Base-by-base conservation (phyloP, 2,888 invertebrate species). In the Drosophila bunnanda region DNA sequence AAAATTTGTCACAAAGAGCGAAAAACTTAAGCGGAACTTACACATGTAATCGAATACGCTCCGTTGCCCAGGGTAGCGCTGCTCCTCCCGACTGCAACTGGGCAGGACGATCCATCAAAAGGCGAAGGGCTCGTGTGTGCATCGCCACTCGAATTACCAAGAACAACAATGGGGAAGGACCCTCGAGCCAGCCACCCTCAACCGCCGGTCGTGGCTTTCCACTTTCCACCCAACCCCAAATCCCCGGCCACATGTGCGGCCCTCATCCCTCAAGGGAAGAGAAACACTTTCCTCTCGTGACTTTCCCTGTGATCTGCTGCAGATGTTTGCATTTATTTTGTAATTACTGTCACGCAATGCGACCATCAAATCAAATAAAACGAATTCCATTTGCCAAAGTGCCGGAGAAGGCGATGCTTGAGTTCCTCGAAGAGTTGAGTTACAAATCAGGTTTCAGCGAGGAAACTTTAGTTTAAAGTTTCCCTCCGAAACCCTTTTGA, bases 321-420 rank as follows among this genome's bases (percentile, higher is more conserved):
- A 90, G 90, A 91, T 90, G 90, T 90, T 91, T 91, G 89, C 90
- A 91, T 91, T 91, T 90, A 90, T 84, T 89, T 79, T 84, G 89
- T 91, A 91, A 91, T 90, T 91, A 90, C 85, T 91, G 91, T 90
- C 90, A 91, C 90, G 91, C 91, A 90, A 91, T 91, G 90, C 87
- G 90, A 85, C 87, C 88, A 87, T 91, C 89, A 90, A 83, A 85
- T 79, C 78, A 88, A 88, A 85, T 89, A 77, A 86, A 78, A 78
- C 72, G 75, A 69, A 69, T 34, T 67, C 58, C 70, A 70, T 55
- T 66, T 36, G 7, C 55, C 36, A 70, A 38, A 55, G 50, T 44
- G 34, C 44, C 68, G 64, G 59, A 62, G 62, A 68, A 54, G 64
- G 66, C 44, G 58, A 55, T n/a, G 48, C 10, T 10, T 32, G 30